Evolutionary conservation across 2,888 invertebrate genomes (phyloP).

Genomic region (Pheosia gnoma): DNA sequence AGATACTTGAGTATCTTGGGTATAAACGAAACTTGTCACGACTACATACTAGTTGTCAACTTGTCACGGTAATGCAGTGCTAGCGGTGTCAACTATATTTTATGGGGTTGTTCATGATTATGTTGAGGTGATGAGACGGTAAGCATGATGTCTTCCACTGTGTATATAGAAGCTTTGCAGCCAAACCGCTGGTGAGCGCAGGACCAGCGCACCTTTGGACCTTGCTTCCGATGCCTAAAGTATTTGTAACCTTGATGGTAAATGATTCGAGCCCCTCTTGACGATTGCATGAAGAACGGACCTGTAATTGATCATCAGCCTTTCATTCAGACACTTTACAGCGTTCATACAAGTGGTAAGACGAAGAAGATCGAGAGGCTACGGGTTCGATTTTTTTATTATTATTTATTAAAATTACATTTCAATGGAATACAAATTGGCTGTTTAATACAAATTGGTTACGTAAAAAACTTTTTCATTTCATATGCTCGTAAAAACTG

Average conservation of each 20-base stretch:
- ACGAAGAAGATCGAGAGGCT: too few species aligned
- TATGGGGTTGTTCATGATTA: conserved; percentile 23
- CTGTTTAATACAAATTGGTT: too few species aligned
- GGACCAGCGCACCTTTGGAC: conserved; percentile 18
- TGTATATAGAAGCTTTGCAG: conserved; percentile 46
- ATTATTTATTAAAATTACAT: too few species aligned
- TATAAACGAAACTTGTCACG: too few species aligned
- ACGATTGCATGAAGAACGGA: conserved; percentile 9
- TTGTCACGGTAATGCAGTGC: too few species aligned
- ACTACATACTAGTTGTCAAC: too few species aligned
- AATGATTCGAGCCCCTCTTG: conserved; percentile 21
- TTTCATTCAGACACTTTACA: background rate
- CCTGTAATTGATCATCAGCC: conserved; percentile 1
- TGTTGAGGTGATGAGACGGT: conserved; percentile 24
- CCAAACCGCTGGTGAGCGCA: conserved; percentile 14
- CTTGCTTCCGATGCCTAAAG: conserved; percentile 14
- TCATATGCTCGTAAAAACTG: too few species aligned
- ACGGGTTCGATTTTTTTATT: too few species aligned
- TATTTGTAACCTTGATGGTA: conserved; percentile 22
- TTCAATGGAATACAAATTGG: too few species aligned
- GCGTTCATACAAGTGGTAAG: too few species aligned
- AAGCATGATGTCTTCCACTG: conserved; percentile 34
- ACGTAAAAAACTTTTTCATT: too few species aligned
- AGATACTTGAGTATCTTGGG: too few species aligned
- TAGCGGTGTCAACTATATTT: background rate